Base-by-base conservation (phyloP, 2,888 invertebrate genomes). In the Amphimallon solstitiale region DNA sequence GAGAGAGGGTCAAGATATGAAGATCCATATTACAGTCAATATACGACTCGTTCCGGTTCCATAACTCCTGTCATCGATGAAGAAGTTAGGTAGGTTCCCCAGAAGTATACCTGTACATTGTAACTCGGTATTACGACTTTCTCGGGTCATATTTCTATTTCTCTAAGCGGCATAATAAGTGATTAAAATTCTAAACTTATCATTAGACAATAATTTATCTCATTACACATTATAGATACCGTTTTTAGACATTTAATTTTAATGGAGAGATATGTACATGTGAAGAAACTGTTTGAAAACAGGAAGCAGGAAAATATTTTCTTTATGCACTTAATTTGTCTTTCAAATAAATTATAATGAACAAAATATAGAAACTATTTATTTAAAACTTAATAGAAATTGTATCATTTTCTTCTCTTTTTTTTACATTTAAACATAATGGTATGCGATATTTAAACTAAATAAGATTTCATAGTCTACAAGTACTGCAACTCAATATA, bases 11-110 rank as follows among this genome's bases (percentile, higher is more conserved):
- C 89, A 2, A 85, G 92, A 19, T 94, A 94, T 76, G 94, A 94
- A 78, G 95, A 95, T 76, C 93, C 94, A 0, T 94, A 94, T 82
- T 94, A 94, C 77, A 89, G 92, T 56, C 93, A 93, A 78, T 94
- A 91, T 78, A 83, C 88, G 15, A 86, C 89, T 0, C 83, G 91
- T 37, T 88, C 91, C 4, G 89, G 89, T 4, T 90, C 89, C 4
- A 94, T 94, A 68, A 93, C 95, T 5, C 95, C 96, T 2, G 91
- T 95, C 65, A 95, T 97, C 72, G 96, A 96, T 78, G 95, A 95
- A 80, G 95, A 96, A 84, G 88, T 93, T 67, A 89, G 89, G 92
- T 92, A 84, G 81, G 77, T 71, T 35, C 4, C 17, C 9, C 10
- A 35, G 48, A 15, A 51, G 37, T 43, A 38, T 54, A 12, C 21